A percentile compares a stretch with the other conserved stretches of the same genome.
Evolutionary conservation across 2,888 invertebrate species (phyloP).

Genomic region (Rugalucina vietnamica): DNA sequence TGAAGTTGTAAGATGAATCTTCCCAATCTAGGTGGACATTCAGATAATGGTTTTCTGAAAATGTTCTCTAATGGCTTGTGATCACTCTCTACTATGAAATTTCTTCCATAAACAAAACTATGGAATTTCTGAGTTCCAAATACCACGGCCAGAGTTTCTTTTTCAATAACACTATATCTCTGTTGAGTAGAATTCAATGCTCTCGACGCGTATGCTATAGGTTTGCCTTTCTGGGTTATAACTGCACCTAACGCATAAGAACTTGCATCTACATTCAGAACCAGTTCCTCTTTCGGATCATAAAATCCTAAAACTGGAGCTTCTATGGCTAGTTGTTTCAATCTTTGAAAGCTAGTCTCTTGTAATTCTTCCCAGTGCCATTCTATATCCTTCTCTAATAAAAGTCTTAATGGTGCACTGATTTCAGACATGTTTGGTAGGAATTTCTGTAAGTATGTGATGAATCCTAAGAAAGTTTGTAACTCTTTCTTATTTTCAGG

Average conservation of each 20-base stretch:
- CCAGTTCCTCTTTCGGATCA: constrained; percentile 10
- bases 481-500: constrained; percentile 34
- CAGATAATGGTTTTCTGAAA: constrained; percentile 29
- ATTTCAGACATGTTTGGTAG: constrained; percentile 41
- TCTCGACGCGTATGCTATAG: constrained; percentile 52
- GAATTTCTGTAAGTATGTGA: constrained; percentile 38
- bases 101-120: constrained; percentile 40
- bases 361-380: constrained; percentile 38
- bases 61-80: constrained; percentile 55
- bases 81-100: constrained; percentile 45
- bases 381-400: constrained; percentile 24
- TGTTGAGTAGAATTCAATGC: constrained; percentile 49
- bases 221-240: constrained; percentile 39
- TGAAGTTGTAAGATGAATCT: constrained; percentile 32
- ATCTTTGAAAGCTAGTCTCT: constrained; percentile 27
- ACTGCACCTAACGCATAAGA: constrained; percentile 62
- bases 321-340: constrained; percentile 4
- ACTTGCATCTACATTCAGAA: constrained; percentile 58
- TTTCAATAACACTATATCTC: constrained; percentile 56
- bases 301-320: constrained; percentile 15
- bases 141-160: constrained; percentile 53
- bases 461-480: constrained; percentile 40
- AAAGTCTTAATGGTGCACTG: constrained; percentile 35
- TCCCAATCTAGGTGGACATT: constrained; percentile 25
- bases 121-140: constrained; percentile 55